Percentiles rank a stretch among this genome's conserved stretches.
Evolutionary conservation across 2,797 vertebrate species (phyloP).

Genomic region (Ptychobarbus kaznakovi): DNA sequence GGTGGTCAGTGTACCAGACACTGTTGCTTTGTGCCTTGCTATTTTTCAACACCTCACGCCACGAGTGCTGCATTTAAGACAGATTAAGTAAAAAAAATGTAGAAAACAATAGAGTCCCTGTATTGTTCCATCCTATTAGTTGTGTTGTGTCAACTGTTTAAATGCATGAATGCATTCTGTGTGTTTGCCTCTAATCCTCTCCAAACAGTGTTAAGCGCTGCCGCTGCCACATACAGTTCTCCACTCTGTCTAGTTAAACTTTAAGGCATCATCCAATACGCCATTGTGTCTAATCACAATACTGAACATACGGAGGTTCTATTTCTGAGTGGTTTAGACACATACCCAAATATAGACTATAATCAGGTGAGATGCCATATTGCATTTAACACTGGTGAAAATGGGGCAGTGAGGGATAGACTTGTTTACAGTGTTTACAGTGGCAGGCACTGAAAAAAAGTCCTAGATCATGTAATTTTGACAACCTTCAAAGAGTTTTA

Average conservation of each 20-base stretch:
- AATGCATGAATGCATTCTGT: not conserved
- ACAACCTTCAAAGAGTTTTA: not conserved
- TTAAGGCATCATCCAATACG: not conserved
- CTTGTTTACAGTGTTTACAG: not conserved
- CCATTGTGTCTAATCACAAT: not conserved
- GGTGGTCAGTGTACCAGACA: not conserved
- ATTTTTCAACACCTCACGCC: not conserved
- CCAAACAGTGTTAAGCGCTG: not conserved
- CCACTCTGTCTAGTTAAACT: not conserved
- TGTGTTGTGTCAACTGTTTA: conserved; percentile 7
- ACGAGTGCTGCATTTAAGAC: not conserved
- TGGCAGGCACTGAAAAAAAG: not conserved
- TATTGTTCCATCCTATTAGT: not conserved
- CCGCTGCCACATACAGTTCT: too few species aligned
- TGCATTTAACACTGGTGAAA: not conserved
- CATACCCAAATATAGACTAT: not conserved
- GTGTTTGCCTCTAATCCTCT: not conserved
- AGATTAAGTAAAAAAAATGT: not conserved
- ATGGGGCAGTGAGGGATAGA: not conserved
- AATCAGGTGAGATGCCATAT: not conserved
- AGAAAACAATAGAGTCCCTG: not conserved
- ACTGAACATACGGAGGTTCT: not conserved
- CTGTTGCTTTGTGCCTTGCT: not conserved
- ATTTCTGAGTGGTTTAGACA: not conserved
- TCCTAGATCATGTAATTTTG: not conserved